Base-by-base conservation (phyloP, 2,797 vertebrate species). In the Nothura maculosa region DNA sequence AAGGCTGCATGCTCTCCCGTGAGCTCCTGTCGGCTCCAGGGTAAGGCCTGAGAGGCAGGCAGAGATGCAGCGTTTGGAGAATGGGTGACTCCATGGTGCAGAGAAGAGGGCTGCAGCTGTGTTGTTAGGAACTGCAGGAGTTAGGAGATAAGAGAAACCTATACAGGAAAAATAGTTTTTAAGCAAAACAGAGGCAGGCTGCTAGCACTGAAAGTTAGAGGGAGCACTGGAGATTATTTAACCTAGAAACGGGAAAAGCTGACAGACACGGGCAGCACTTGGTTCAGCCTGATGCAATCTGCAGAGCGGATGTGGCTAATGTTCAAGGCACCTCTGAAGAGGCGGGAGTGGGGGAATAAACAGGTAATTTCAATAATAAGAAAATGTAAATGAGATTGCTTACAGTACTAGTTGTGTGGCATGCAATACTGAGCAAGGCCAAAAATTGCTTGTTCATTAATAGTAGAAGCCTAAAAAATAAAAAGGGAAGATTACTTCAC, bases 401-500 rank as follows among this genome's bases (percentile, higher is more conserved):
- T 36, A 63, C 30, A 18, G 24, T 32, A 34, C 8, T 50, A 85
- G 17, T 2, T 77, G 21, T 52, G 6, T 21, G 70, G 7, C 16
- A 50, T 72, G 58, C 78, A 77, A 57, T 24, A 57, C 6, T 1
- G 1, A 82, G 9, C 20, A 68, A 61, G 32, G 34, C 25, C 34
- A 87, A 77, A 73, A 80, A 11, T 54, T 73, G 22, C 4, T 83
- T 60, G 55, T 81, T 36, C 14, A 84, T 25, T 18, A 61, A 52
- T 6, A 66, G 9, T 7, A 89, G 19, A 82, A 85, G 27, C 12
- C 32, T 82, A 40, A 93, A 92, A 84, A 61, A 27, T 25, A 55
- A 48, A 3, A 45, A 6, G 28, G 12, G 60, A 78, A 86, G 76
- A 62, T 6, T 47, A 5, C 12, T 84, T 60, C 63, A 62, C 20